These are phyloP conservation scores for Bolinopsis microptera DNA, from an alignment of 37 sponge, comb jelly and placozoan genomes.

Conservation along the genomic window DNA sequence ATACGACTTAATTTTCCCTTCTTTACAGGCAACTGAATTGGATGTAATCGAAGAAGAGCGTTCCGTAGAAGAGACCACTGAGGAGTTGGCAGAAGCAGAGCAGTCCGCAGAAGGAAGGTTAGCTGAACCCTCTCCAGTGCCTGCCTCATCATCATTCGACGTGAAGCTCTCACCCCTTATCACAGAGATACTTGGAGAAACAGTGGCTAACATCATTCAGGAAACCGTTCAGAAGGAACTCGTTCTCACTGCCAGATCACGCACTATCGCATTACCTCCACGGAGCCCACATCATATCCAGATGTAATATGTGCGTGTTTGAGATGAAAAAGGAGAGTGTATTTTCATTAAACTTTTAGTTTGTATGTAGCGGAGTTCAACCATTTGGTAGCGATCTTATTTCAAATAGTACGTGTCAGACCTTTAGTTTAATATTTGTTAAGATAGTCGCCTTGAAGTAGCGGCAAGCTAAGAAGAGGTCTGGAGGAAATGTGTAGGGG, in stretches of 20 bases:
- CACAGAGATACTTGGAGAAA: constrained; percentile 25
- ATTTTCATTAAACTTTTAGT: neutral
- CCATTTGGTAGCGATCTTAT: neutral
- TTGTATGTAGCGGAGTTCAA: neutral
- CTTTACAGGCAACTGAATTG: neutral
- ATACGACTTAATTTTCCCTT: too few species aligned
- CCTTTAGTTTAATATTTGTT: neutral
- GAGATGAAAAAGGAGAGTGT: neutral
- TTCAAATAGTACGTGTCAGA: neutral
- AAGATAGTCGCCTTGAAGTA: neutral
- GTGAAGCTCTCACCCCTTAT: neutral
- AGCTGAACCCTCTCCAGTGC: neutral
- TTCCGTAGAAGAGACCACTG: too few species aligned
- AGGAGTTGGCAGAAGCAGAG: neutral
- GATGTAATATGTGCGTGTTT: neutral
- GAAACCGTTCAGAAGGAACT: constrained; percentile 49
- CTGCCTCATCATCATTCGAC: neutral
- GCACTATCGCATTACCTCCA: constrained; percentile 49
- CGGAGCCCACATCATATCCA: neutral
- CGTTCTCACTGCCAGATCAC: constrained; percentile 48
- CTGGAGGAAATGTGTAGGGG: too few species aligned
- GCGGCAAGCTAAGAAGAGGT: too few species aligned
- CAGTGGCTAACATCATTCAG: constrained; percentile 59
- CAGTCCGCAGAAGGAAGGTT: neutral
- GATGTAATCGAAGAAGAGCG: neutral